Percentiles rank a stretch among this genome's conserved stretches.
phyloP scores from a whole-genome alignment of 2,797 vertebrate genomes.

The Macroramphosus scolopax region DNA sequence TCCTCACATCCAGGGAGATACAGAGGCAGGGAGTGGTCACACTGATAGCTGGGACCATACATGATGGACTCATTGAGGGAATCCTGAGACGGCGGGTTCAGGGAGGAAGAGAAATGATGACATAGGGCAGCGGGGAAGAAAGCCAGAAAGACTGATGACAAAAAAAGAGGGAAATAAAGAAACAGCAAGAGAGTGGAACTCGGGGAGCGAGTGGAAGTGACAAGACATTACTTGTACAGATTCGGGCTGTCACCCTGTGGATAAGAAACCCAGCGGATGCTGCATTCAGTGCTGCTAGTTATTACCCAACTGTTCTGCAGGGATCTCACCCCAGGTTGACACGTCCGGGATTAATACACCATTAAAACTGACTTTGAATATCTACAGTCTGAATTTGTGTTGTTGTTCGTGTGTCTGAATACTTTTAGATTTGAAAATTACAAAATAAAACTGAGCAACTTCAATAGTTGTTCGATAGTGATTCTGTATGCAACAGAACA shows the following conservation, averaged over 20 bases:
- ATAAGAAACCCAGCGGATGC: conserved; percentile 27
- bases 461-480: too few relatives aligned
- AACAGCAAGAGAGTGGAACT: conserved; percentile 14
- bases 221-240: conserved; percentile 44
- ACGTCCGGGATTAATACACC: too few relatives aligned
- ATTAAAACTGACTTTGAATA: too few relatives aligned
- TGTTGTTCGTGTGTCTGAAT: too few relatives aligned
- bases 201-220: conserved; percentile 30
- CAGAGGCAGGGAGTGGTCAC: conserved; percentile 47
- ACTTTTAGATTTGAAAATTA: too few relatives aligned
- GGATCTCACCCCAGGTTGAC: conserved; percentile 17
- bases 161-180: conserved; percentile 28
- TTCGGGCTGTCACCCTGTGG: conserved; percentile 37
- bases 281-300: conserved; percentile 25
- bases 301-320: conserved; percentile 17
- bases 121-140: conserved; percentile 24
- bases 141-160: conserved; percentile 36
- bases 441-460: too few relatives aligned
- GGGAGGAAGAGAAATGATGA: conserved; percentile 29
- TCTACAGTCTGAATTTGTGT: too few relatives aligned
- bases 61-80: conserved; percentile 44
- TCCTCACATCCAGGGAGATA: conserved; percentile 50
- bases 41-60: conserved; percentile 26
- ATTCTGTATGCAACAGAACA: too few relatives aligned
- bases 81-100: conserved; percentile 23